These are phyloP conservation scores for Piaya cayana DNA, from an alignment of 2,113 vertebrate species.

Conservation along the genomic window DNA sequence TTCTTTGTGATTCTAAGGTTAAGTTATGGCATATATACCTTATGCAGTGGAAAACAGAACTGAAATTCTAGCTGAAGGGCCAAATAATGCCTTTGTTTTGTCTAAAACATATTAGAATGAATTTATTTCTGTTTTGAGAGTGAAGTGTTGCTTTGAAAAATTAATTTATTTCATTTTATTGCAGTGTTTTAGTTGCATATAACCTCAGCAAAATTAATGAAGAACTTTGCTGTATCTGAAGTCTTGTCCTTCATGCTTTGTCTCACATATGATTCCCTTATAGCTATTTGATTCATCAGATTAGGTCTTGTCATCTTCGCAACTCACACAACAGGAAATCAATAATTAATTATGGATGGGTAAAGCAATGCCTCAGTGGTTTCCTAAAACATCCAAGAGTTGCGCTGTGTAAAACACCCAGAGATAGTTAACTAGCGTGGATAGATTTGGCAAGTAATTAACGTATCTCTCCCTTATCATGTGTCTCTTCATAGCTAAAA, in stretches of 20 bases:
- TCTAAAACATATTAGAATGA: neutral
- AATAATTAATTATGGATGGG: conserved; percentile 72
- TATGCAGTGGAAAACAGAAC: neutral
- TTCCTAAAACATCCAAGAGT: neutral
- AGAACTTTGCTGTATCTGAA: neutral
- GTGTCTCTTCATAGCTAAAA: neutral
- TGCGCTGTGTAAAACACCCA: neutral
- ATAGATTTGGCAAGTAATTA: neutral
- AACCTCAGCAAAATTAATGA: conserved; percentile 33
- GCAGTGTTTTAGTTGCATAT: neutral
- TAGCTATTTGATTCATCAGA: conserved; percentile 29
- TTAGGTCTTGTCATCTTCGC: conserved; percentile 35
- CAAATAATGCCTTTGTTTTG: neutral
- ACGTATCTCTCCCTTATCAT: neutral
- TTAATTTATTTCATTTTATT: conserved; percentile 32
- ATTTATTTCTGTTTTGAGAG: neutral
- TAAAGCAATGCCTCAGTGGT: conserved; percentile 35
- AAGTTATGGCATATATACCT: neutral
- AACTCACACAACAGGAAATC: conserved; percentile 66
- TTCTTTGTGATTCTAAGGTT: neutral
- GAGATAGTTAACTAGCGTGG: neutral
- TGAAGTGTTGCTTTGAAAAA: conserved; percentile 38
- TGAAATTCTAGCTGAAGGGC: neutral
- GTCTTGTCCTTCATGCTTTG: conserved; percentile 56
- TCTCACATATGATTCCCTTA: conserved; percentile 6